Conservation (phyloP, 2,888 invertebrate genomes). For the Rugalucina vietnamica region DNA sequence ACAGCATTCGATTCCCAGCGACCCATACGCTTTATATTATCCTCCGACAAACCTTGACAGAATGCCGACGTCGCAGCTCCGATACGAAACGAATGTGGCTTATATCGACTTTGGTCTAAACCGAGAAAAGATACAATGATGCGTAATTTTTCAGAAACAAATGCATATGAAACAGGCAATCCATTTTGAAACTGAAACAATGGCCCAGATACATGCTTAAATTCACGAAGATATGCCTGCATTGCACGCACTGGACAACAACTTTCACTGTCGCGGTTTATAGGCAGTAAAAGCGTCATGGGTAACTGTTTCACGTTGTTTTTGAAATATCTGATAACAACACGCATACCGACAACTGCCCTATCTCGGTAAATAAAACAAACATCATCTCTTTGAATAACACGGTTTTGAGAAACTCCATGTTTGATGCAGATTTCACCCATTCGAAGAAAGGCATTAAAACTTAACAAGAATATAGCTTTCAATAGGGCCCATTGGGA, state of each 20-base stretch:
- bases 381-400: neutral
- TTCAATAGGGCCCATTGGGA: neutral
- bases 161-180: neutral
- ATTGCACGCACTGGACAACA: neutral
- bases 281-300: neutral
- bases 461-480: neutral
- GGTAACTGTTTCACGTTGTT: neutral
- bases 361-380: neutral
- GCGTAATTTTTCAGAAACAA: neutral
- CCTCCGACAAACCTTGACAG: neutral
- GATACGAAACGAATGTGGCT: conserved; percentile 4
- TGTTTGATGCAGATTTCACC: neutral
- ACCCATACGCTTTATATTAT: conserved; percentile 1
- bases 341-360: neutral
- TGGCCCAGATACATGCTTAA: neutral
- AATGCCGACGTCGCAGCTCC: neutral
- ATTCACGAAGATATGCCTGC: neutral
- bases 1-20: conserved; percentile 9
- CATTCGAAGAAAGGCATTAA: conserved; percentile 2
- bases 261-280: neutral
- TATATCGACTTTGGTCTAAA: neutral
- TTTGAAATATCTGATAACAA: neutral
- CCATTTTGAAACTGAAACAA: conserved; percentile 2
- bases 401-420: neutral
- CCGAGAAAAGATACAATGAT: neutral